Percentiles rank a stretch among this genome's conserved stretches.
These are phyloP conservation scores for Capitulum mitella DNA, from an alignment of 2,888 invertebrate genomes.

Conservation along the genomic window DNA sequence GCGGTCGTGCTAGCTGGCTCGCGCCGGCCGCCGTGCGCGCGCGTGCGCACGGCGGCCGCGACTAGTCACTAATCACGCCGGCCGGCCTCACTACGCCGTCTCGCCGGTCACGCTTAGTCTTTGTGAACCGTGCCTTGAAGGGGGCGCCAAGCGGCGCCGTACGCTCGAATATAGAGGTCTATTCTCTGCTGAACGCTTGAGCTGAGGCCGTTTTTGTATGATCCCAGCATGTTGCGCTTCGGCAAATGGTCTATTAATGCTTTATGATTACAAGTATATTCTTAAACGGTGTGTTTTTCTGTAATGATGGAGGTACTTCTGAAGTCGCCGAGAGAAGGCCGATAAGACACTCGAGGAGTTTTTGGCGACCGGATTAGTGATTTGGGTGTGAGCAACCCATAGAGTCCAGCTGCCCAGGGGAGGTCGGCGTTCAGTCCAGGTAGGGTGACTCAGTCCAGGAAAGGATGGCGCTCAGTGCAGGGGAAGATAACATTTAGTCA, in stretches of 20 bases:
- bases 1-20: not conserved
- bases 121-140: not conserved
- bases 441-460: no score
- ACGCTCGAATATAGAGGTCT: not conserved
- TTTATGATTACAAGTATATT: conserved; percentile 22
- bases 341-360: no score
- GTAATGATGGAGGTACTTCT: no score
- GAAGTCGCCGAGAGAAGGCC: no score
- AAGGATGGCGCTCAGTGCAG: no score
- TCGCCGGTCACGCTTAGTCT: not conserved
- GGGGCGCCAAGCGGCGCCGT: not conserved
- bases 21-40: not conserved
- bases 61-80: not conserved
- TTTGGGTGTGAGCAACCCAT: no score
- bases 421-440: no score
- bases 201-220: not conserved
- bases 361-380: no score
- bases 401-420: no score
- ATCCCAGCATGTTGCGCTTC: not conserved
- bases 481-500: no score
- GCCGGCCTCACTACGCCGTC: not conserved
- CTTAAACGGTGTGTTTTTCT: no score
- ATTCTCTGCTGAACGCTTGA: not conserved
- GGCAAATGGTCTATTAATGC: conserved; percentile 21
- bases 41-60: not conserved